Conservation (phyloP, 2,113 vertebrate species). For the Sylvilagus bachmani region DNA sequence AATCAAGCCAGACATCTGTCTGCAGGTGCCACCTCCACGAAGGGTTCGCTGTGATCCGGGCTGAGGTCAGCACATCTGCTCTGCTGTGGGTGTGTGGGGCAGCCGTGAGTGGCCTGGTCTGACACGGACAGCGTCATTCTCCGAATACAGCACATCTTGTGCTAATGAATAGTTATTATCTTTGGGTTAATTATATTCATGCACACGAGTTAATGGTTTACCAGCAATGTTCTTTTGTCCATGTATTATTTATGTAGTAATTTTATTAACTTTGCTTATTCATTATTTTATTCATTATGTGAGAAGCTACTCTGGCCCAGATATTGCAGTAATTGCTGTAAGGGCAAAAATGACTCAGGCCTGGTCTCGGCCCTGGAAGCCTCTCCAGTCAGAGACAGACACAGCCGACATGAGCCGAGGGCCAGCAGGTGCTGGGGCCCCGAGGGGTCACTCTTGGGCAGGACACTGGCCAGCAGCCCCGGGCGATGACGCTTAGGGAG, state of each 20-base stretch:
- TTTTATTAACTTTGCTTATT: slow-evolving; percentile 62
- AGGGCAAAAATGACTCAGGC: neutral
- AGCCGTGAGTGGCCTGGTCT: too few species aligned
- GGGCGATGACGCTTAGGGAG: neutral
- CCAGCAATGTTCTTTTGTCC: slow-evolving; percentile 38
- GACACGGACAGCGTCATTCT: rapidly evolving
- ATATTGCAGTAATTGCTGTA: neutral
- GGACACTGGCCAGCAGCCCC: rapidly evolving
- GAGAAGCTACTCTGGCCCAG: slow-evolving; percentile 24
- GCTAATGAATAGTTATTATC: neutral
- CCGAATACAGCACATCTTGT: neutral
- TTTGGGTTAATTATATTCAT: slow-evolving; percentile 18
- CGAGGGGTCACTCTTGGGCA: rapidly evolving
- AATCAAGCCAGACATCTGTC: rapidly evolving
- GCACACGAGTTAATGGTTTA: neutral
- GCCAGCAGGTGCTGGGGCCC: neutral
- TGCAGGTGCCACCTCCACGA: neutral
- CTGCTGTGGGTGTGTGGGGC: rapidly evolving
- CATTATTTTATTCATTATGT: slow-evolving; percentile 25
- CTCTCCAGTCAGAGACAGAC: neutral
- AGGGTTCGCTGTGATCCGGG: too few species aligned
- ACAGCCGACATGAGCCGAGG: rapidly evolving
- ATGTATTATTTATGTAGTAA: slow-evolving; percentile 68
- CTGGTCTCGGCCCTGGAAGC: neutral
- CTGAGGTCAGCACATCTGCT: rapidly evolving